A percentile compares a stretch with the other conserved stretches of the same genome.
These are phyloP conservation scores for Terebella lapidaria DNA, from an alignment of 2,888 invertebrate species.

Conservation along the genomic window DNA sequence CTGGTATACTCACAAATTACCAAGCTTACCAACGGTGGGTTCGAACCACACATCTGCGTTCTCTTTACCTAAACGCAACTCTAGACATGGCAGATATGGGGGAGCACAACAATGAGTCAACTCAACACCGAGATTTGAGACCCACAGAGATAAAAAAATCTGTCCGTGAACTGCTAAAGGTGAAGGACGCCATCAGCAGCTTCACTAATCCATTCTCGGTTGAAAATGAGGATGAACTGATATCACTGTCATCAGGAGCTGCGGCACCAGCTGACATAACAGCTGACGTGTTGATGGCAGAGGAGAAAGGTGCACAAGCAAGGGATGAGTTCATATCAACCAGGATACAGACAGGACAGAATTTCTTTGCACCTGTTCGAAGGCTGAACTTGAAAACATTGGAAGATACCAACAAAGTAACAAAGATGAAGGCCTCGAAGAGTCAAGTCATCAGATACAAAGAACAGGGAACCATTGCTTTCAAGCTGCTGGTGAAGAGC, in stretches of 20 bases:
- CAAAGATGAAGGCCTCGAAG: neutral
- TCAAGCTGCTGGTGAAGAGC: neutral
- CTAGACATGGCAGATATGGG: constrained; percentile 5
- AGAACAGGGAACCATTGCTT: neutral
- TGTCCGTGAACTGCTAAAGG: no score
- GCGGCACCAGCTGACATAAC: neutral
- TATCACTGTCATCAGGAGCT: neutral
- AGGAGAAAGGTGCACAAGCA: neutral
- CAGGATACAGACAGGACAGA: neutral
- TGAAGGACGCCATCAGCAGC: neutral
- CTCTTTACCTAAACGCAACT: neutral
- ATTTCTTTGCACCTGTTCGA: neutral
- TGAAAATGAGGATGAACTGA: neutral
- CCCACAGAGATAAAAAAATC: constrained; percentile 14
- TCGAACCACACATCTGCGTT: neutral
- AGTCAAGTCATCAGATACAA: neutral
- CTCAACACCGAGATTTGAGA: constrained; percentile 9
- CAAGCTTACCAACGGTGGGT: constrained; percentile 23
- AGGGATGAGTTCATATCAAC: neutral
- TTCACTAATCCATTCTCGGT: neutral
- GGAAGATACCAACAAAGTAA: neutral
- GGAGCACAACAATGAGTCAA: no score
- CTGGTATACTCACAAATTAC: constrained; percentile 15
- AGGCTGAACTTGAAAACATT: neutral
- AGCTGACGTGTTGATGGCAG: neutral